Evolutionary conservation across 2,888 invertebrate genomes (phyloP), one percentile per base, ranked within the genome.

Genomic region (Zaprionus bogoriensis): DNA sequence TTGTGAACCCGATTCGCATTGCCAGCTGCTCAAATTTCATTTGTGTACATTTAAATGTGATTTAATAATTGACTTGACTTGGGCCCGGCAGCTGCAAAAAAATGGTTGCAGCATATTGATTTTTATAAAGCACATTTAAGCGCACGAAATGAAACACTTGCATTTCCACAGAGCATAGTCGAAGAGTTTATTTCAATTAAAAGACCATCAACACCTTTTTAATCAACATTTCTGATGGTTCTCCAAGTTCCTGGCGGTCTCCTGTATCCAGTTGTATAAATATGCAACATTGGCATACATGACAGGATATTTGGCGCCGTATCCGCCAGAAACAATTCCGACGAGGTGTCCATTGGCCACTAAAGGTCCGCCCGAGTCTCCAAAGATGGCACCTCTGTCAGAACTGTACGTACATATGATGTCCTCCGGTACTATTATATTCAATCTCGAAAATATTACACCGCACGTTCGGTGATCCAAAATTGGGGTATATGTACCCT

Each of bases 1-100:
- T 36, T 36, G 14, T 36, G 17, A 36, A 36, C 32, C 9, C 32
- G 32, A 36, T 36, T n/a, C 32, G 7, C 5, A 17, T 7, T 36
- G 32, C n/a, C 32, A 36, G 28, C 46, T 14, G 36, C 17, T 46
- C 9, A 17, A 66, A 59, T 27, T 12, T 20, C 44, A n/a, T 62
- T 44, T 25, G 23, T 17, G 12, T 61, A 9, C 12, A 20, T 30
- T 10, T 14, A 25, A 36, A 36, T 36, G 9, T 14, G 1, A 36
- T 36, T 36, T 14, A 36, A 36, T 36, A 36, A 7, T 44, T 44
- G 9, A 9, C 10, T 19, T 27, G 27, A 27, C 25, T 44, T 17
- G 19, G 2, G n/a, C n/a, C n/a, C n/a, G n/a, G n/a, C n/a, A n/a
- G n/a, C n/a, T n/a, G n/a, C n/a, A n/a, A n/a, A n/a, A n/a, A n/a